These are phyloP conservation scores for Delphinapterus leucas DNA, from an alignment of 2,113 vertebrate genomes.

Conservation along the genomic window DNA sequence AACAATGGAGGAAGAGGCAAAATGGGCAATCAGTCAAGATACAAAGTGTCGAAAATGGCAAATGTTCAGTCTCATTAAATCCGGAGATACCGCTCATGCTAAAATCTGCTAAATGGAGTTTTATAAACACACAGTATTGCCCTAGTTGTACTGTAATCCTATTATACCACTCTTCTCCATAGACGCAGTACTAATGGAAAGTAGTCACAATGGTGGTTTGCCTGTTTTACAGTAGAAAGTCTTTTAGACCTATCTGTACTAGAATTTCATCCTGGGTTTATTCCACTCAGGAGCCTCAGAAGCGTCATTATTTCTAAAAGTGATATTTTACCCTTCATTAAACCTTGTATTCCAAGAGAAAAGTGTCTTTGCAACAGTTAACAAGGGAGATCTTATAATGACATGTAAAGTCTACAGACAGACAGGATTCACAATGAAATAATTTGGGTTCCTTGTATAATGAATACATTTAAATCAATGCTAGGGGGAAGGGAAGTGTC, in stretches of 20 bases:
- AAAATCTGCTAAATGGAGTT: constrained; percentile 51
- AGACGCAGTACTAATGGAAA: not conserved
- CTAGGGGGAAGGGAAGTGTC: not conserved
- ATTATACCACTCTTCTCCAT: not conserved
- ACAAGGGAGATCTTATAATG: not conserved
- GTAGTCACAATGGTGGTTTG: not conserved
- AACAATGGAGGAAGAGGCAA: constrained; percentile 58
- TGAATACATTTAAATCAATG: constrained; percentile 39
- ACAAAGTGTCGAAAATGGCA: constrained; percentile 66
- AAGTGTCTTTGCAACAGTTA: constrained; percentile 45
- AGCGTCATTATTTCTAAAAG: constrained; percentile 63
- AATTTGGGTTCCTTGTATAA: not conserved
- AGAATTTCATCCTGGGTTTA: constrained; percentile 54
- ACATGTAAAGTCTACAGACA: constrained; percentile 54
- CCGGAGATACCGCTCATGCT: not conserved
- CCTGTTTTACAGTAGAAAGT: constrained; percentile 31
- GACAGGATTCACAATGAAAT: constrained; percentile 41
- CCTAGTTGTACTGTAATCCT: constrained; percentile 26
- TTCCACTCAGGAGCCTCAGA: constrained; percentile 33
- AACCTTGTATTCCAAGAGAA: constrained; percentile 10
- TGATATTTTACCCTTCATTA: constrained; percentile 68
- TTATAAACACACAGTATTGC: constrained; percentile 34
- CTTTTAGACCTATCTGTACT: not conserved
- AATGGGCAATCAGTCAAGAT: constrained; percentile 64
- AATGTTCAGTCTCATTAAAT: constrained; percentile 41